Conservation (phyloP, 2,888 invertebrate species). For the Macroteleia sp. region DNA sequence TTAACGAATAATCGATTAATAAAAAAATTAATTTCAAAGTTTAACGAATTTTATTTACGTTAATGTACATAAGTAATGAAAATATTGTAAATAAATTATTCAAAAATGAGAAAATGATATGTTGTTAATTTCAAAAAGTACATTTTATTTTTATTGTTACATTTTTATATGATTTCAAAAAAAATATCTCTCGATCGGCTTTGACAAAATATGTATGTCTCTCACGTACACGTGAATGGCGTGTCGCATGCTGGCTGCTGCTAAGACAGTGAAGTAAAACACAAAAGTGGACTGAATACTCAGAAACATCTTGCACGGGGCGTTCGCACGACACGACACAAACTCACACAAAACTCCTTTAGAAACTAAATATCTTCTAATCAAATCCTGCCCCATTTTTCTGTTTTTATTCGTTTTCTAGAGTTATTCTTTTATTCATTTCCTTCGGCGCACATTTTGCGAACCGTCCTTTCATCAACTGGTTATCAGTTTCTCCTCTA, state of each 20-base stretch:
- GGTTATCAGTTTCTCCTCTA: slow-evolving; percentile 17
- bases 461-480: slow-evolving; percentile 33
- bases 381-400: slow-evolving; percentile 48
- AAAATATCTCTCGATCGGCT: slow-evolving; percentile 46
- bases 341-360: slow-evolving; percentile 64
- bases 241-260: slow-evolving; percentile 81
- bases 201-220: slow-evolving; percentile 59
- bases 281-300: slow-evolving; percentile 72
- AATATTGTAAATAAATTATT: no score
- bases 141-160: no score
- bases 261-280: slow-evolving; percentile 66
- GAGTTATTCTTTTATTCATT: slow-evolving; percentile 18
- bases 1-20: no score
- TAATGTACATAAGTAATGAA: no score
- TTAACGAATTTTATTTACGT: no score
- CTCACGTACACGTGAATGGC: slow-evolving; percentile 67
- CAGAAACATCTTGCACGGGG: slow-evolving; percentile 76
- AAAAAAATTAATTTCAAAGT: no score
- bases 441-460: slow-evolving; percentile 25
- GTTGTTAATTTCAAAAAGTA: no score
- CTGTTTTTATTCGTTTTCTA: slow-evolving; percentile 50
- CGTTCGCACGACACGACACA: slow-evolving; percentile 76
- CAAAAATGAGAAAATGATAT: no score
- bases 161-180: no score
- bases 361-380: slow-evolving; percentile 65